Evolutionary conservation across 1,140 invertebrate genomes (phyloP).

Genomic region (Drosophila tani): DNA sequence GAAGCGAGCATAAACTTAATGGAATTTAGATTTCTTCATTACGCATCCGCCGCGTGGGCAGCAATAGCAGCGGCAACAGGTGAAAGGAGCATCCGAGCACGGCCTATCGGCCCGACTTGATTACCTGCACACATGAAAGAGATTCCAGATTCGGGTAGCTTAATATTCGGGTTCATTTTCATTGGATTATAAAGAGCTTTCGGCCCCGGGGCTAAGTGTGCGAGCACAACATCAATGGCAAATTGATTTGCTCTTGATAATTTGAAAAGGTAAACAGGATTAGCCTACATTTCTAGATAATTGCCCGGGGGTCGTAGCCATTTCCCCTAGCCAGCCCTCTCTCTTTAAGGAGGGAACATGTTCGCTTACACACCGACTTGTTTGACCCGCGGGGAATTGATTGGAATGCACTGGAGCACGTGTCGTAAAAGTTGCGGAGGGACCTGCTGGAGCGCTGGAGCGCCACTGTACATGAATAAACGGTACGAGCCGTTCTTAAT

Average conservation of each 20-base stretch:
- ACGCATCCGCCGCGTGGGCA: constrained; percentile 24
- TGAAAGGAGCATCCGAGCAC: constrained; percentile 35
- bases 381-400: constrained; percentile 27
- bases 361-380: not conserved
- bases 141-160: constrained; percentile 46
- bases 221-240: constrained; percentile 52
- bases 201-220: constrained; percentile 26
- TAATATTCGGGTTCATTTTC: constrained; percentile 60
- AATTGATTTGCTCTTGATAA: constrained; percentile 65
- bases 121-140: constrained; percentile 58
- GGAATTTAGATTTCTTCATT: constrained; percentile 67
- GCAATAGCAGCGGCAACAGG: constrained; percentile 34
- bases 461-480: constrained; percentile 16
- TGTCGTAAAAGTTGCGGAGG: constrained; percentile 34
- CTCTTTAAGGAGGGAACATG: not conserved
- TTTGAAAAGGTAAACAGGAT: constrained; percentile 58
- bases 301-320: constrained; percentile 17
- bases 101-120: constrained; percentile 22
- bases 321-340: not conserved
- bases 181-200: constrained; percentile 52
- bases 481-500: constrained; percentile 35
- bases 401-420: constrained; percentile 35
- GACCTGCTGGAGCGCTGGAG: constrained; percentile 8
- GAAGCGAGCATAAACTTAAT: constrained; percentile 54
- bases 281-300: constrained; percentile 46